Conservation (phyloP, 1,140 invertebrate species). For the Spodoptera litura region DNA sequence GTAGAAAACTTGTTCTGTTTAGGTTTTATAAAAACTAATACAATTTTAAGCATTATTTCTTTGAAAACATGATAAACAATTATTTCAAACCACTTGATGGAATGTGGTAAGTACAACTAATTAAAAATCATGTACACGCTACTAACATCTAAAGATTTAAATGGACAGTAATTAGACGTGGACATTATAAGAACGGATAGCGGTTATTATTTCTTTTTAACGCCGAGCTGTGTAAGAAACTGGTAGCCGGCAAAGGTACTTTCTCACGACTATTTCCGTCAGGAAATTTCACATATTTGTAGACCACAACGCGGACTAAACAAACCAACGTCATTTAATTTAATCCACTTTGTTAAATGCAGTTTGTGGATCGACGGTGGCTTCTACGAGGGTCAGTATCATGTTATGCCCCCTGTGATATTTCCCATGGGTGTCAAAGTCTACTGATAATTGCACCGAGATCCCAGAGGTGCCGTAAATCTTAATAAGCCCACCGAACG, state of each 20-base stretch:
- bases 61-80: too few relatives aligned
- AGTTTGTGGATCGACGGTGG: slow-evolving; percentile 21
- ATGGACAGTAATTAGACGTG: slow-evolving; percentile 44
- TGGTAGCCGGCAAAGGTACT: neutral
- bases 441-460: slow-evolving; percentile 68
- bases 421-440: slow-evolving; percentile 69
- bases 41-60: too few relatives aligned
- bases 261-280: slow-evolving; percentile 38
- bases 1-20: slow-evolving; percentile 7
- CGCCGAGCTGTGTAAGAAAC: neutral
- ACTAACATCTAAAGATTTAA: slow-evolving; percentile 29
- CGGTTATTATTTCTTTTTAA: slow-evolving; percentile 45
- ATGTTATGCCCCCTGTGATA: slow-evolving; percentile 60
- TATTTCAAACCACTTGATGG: neutral
- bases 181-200: slow-evolving; percentile 43
- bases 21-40: neutral
- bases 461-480: slow-evolving; percentile 72
- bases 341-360: slow-evolving; percentile 14
- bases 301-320: neutral
- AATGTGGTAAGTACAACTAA: slow-evolving; percentile 12
- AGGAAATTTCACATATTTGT: neutral
- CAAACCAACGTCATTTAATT: slow-evolving; percentile 19
- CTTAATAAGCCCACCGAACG: slow-evolving; percentile 70
- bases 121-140: neutral
- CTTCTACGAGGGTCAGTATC: slow-evolving; percentile 49